Evolutionary conservation across 53 echinoderm and acorn worm species (phyloP).

Genomic region (Paelopatides confundens): DNA sequence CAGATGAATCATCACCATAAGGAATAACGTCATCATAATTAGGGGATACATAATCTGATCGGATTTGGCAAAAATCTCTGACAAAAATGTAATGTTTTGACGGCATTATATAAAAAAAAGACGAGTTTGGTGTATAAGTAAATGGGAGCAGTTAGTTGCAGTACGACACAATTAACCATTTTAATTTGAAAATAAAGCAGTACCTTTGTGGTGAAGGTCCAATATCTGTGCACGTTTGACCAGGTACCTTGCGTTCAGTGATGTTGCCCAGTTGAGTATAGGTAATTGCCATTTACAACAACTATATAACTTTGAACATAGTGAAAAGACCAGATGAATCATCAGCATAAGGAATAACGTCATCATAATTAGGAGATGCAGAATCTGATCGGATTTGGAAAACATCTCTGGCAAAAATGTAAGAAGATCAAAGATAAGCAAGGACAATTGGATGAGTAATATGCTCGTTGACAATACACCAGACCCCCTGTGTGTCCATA

Average conservation of each 20-base stretch:
- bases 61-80: not conserved
- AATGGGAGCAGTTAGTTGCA: no score
- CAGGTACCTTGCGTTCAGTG: not conserved
- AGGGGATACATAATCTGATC: not conserved
- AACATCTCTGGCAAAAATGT: not conserved
- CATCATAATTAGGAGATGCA: not conserved
- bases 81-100: not conserved
- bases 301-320: not conserved
- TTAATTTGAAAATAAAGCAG: no score
- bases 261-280: not conserved
- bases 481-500: not conserved
- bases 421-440: not conserved
- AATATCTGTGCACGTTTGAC: not conserved
- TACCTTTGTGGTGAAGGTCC: not conserved
- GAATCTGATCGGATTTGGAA: not conserved
- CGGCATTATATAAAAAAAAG: no score
- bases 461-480: not conserved
- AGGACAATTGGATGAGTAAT: not conserved
- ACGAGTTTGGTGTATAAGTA: no score
- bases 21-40: not conserved
- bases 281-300: not conserved
- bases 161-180: no score
- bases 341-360: not conserved
- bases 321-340: not conserved
- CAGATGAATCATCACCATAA: not conserved